Conservation (phyloP, 1,140 invertebrate genomes). For the Neoseiulus cucumeris region DNA sequence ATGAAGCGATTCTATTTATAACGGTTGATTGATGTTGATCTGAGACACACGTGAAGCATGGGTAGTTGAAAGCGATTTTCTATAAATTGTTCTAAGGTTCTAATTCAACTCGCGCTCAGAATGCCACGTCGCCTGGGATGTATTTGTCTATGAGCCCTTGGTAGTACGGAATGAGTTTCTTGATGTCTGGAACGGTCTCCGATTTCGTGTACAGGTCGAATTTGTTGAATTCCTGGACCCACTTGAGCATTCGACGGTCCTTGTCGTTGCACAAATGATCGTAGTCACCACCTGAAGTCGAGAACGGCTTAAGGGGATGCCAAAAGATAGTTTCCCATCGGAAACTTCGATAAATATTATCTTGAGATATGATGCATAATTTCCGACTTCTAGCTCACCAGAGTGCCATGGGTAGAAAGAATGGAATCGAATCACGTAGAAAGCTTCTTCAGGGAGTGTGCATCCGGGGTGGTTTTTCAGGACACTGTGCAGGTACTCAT, state of each 20-base stretch:
- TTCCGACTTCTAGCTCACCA: no score
- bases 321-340: no score
- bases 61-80: no score
- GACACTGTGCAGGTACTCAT: conserved; percentile 68
- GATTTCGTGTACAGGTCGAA: conserved; percentile 84
- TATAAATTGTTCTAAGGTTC: no score
- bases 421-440: conserved; percentile 61
- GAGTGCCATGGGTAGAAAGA: conserved; percentile 86
- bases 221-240: conserved; percentile 67
- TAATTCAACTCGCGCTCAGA: no score
- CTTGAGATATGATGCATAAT: no score
- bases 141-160: conserved; percentile 77
- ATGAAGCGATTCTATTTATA: no score
- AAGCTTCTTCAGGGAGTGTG: conserved; percentile 52
- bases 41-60: no score
- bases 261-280: conserved; percentile 45
- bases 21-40: no score
- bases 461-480: conserved; percentile 51
- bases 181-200: conserved; percentile 52
- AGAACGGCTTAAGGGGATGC: no score
- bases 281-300: conserved; percentile 62
- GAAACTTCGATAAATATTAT: no score
- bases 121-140: conserved; percentile 47
- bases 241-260: conserved; percentile 51
- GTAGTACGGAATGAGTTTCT: conserved; percentile 66